A percentile compares a stretch with the other conserved stretches of the same genome.
These are phyloP conservation scores for Eulacestoma nigropectus DNA, from an alignment of 2,113 vertebrate species.

Conservation along the genomic window DNA sequence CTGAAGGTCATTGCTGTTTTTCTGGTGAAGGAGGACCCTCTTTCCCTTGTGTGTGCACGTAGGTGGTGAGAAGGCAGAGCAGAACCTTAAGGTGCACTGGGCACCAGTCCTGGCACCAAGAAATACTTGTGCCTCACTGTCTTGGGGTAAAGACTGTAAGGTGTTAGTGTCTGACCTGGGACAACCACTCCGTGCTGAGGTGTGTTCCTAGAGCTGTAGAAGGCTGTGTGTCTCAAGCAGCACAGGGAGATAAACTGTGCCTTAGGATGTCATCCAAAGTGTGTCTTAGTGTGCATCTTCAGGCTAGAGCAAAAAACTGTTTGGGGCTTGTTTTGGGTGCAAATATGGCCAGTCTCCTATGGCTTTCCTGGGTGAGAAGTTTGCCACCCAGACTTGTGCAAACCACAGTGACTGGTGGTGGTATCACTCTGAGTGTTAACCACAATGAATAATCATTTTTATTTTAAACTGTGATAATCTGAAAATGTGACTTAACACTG, in stretches of 20 bases:
- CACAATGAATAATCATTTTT: neutral
- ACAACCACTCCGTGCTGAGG: neutral
- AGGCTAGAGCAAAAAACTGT: neutral
- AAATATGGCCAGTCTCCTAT: neutral
- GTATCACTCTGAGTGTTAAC: neutral
- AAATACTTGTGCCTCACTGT: neutral
- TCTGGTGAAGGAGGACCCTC: neutral
- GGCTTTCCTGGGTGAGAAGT: neutral
- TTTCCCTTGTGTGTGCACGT: accelerated
- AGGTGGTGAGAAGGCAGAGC: neutral
- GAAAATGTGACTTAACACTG: neutral
- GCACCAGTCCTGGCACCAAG: neutral
- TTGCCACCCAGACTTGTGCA: neutral
- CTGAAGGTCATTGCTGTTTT: neutral
- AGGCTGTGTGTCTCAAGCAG: neutral
- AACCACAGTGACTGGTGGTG: neutral
- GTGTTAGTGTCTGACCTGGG: neutral
- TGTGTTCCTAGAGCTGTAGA: accelerated
- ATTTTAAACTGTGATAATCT: neutral
- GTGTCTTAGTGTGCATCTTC: neutral
- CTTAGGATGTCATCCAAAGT: neutral
- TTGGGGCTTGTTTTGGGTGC: neutral
- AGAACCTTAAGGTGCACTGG: neutral
- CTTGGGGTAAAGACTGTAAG: neutral
- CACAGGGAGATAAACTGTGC: neutral